Percentiles rank a stretch among this genome's conserved stretches.
These are phyloP conservation scores for Hipparchia semele DNA, from an alignment of 2,888 invertebrate genomes.

Conservation along the genomic window DNA sequence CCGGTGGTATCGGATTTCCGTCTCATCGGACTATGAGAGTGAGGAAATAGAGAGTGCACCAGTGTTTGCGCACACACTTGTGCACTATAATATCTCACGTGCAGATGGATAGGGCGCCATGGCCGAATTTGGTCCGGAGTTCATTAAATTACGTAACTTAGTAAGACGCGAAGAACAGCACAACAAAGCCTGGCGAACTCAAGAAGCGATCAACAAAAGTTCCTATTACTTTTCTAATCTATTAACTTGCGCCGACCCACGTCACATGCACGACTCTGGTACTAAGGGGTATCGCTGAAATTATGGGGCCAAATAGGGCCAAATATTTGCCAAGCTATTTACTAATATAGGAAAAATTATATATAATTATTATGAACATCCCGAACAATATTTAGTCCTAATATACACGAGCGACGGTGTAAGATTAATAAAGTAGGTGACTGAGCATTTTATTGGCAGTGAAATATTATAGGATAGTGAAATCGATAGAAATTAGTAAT, in stretches of 20 bases:
- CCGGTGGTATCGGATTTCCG: too few species aligned
- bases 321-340: slow-evolving; percentile 11
- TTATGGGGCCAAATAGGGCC: slow-evolving; percentile 4
- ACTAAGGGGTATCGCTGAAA: slow-evolving; percentile 26
- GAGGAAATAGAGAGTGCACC: too few species aligned
- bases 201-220: slow-evolving; percentile 20
- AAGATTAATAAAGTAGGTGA: background rate
- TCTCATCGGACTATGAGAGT: too few species aligned
- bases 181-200: background rate
- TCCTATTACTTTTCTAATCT: slow-evolving; percentile 29
- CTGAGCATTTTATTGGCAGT: too few species aligned
- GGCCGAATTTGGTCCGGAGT: too few species aligned
- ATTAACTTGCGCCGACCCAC: slow-evolving; percentile 34
- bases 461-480: too few species aligned
- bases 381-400: background rate
- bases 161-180: background rate
- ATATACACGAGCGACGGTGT: too few species aligned
- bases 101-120: too few species aligned
- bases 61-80: too few species aligned
- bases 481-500: too few species aligned
- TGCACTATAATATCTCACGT: too few species aligned
- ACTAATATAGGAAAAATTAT: background rate
- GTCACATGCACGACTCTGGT: slow-evolving; percentile 24
- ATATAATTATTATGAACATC: background rate
- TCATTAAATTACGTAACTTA: too few species aligned